These are phyloP conservation scores for Indicator indicator DNA, from an alignment of 2,113 vertebrate species.

Conservation along the genomic window DNA sequence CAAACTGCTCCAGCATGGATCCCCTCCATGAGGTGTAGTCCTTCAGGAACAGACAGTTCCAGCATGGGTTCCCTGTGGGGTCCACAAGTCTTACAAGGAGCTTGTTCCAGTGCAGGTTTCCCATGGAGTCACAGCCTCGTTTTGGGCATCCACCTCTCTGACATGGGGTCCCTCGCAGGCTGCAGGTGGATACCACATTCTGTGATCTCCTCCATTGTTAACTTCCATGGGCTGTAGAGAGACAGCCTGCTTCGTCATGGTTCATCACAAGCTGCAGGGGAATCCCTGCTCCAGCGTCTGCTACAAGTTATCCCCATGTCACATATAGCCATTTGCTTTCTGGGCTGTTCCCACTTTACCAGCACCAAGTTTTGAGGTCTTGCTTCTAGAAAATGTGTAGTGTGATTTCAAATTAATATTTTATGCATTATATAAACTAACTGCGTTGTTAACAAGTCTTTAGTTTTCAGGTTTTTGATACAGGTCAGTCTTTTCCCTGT, in stretches of 20 bases:
- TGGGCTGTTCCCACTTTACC: background rate
- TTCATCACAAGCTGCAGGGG: background rate
- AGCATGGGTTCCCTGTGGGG: background rate
- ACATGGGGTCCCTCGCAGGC: background rate
- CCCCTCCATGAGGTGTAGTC: background rate
- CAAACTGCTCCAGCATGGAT: background rate
- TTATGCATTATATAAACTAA: background rate
- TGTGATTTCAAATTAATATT: slow-evolving; percentile 1
- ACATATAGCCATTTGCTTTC: background rate
- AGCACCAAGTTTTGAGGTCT: background rate
- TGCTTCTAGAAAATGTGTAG: background rate
- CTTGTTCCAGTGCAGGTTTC: background rate
- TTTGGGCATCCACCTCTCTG: background rate
- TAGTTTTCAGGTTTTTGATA: background rate
- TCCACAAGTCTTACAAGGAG: background rate
- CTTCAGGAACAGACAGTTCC: background rate
- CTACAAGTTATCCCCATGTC: too few species aligned
- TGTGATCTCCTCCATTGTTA: background rate
- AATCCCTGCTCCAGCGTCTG: background rate
- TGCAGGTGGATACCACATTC: background rate
- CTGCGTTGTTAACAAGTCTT: background rate
- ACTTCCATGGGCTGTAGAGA: background rate
- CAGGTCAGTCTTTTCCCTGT: background rate
- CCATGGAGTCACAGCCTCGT: background rate
- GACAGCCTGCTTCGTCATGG: background rate